Evolutionary conservation across 2,888 invertebrate genomes (phyloP).

Genomic region (Sminthurides aquaticus): DNA sequence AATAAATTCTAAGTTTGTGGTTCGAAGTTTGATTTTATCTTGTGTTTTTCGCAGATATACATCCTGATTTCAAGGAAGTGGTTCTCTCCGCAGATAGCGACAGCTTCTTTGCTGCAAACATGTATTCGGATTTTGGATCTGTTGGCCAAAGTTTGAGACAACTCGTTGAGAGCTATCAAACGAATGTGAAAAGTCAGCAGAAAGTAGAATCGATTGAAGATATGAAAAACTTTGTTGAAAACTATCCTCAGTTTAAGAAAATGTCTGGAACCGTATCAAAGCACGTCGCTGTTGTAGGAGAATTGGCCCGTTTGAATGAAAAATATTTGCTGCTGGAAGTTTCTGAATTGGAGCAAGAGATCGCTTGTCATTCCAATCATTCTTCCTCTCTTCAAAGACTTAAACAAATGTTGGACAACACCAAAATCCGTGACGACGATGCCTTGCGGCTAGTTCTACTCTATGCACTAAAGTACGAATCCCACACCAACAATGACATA

Average conservation of each 20-base stretch:
- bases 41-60: conserved; percentile 52
- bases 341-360: conserved; percentile 87
- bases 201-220: conserved; percentile 97
- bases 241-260: conserved; percentile 92
- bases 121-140: conserved; percentile 95
- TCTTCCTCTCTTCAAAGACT: conserved; percentile 60
- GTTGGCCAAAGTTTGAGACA: conserved; percentile 94
- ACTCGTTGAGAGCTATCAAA: conserved; percentile 95
- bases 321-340: conserved; percentile 74
- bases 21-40: too few species aligned
- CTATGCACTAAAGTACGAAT: conserved; percentile 89
- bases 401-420: conserved; percentile 66
- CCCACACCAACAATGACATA: conserved; percentile 76
- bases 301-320: conserved; percentile 77
- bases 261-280: conserved; percentile 80
- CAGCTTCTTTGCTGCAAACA: conserved; percentile 84
- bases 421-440: conserved; percentile 67
- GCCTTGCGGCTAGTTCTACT: conserved; percentile 80
- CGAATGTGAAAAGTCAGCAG: conserved; percentile 87
- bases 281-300: conserved; percentile 94
- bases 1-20: too few species aligned
- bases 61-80: conserved; percentile 83
- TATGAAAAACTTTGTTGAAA: conserved; percentile 97
- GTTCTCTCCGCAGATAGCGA: conserved; percentile 93
- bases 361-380: conserved; percentile 65